A percentile compares a stretch with the other conserved stretches of the same genome.
These are phyloP conservation scores for Microtus oregoni DNA, from an alignment of 2,113 vertebrate species.

Conservation along the genomic window DNA sequence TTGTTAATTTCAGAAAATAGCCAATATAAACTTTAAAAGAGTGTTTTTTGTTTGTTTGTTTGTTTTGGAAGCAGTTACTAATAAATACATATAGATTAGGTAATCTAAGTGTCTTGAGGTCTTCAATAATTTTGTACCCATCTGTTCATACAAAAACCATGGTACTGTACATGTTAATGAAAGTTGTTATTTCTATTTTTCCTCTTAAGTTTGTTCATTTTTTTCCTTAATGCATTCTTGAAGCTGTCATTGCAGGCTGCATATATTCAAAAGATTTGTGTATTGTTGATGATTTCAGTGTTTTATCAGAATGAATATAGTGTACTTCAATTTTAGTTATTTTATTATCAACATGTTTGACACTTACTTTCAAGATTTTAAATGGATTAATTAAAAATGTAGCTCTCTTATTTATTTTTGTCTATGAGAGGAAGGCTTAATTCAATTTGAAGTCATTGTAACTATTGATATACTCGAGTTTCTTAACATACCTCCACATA, in stretches of 20 bases:
- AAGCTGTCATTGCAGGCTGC: neutral
- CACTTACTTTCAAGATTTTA: neutral
- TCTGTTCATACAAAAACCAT: neutral
- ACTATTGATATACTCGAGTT: neutral
- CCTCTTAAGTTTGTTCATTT: neutral
- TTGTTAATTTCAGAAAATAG: neutral
- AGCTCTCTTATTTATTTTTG: neutral
- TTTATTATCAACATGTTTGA: neutral
- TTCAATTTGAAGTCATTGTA: neutral
- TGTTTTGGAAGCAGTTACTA: neutral
- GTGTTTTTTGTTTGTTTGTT: neutral
- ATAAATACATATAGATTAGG: neutral
- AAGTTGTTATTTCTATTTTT: neutral
- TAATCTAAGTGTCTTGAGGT: neutral
- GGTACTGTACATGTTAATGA: too few species aligned
- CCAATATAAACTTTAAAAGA: neutral
- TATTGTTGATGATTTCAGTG: neutral
- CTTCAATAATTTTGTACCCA: neutral
- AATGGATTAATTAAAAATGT: neutral
- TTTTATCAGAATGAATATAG: neutral
- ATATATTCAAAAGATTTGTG: neutral
- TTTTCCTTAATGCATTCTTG: neutral
- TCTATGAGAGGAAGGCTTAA: neutral
- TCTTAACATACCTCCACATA: neutral
- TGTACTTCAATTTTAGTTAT: neutral